A percentile compares a stretch with the other conserved stretches of the same genome.
phyloP scores from a whole-genome alignment of 2,888 invertebrate genomes.

The Alloplasta piceator region DNA sequence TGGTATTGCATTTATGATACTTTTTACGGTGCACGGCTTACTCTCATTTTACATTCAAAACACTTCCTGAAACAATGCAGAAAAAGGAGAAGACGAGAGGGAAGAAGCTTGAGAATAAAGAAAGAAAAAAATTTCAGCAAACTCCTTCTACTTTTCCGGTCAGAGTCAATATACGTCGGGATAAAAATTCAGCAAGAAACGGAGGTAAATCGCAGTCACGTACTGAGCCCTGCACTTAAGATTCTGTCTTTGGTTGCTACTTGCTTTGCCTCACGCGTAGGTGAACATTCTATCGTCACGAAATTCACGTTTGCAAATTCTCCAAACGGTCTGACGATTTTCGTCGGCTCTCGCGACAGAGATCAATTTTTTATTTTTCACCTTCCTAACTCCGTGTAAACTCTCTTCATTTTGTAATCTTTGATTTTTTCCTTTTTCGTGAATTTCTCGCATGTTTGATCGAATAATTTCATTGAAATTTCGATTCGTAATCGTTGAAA shows the following conservation, averaged over 20 bases:
- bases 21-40: background rate
- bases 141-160: background rate
- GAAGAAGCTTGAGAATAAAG: background rate
- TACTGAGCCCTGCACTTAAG: conserved; percentile 18
- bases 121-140: conserved; percentile 13
- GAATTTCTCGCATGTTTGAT: background rate
- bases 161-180: conserved; percentile 6
- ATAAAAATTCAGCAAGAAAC: conserved; percentile 15
- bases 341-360: conserved; percentile 27
- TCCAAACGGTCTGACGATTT: conserved; percentile 29
- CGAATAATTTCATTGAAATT: too few species aligned
- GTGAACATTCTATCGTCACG: conserved; percentile 1
- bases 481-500: too few species aligned
- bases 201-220: conserved; percentile 54
- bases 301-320: conserved; percentile 26
- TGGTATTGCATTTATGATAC: too few species aligned
- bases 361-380: conserved; percentile 41
- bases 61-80: conserved; percentile 5
- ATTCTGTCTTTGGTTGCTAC: conserved; percentile 8
- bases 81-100: background rate
- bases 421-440: background rate
- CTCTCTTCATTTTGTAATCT: background rate
- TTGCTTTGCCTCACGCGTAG: too few species aligned
- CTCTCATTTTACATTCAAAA: conserved; percentile 16
- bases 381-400: background rate